Conservation (phyloP, 2,888 invertebrate species). For the Cyaniris semiargus region DNA sequence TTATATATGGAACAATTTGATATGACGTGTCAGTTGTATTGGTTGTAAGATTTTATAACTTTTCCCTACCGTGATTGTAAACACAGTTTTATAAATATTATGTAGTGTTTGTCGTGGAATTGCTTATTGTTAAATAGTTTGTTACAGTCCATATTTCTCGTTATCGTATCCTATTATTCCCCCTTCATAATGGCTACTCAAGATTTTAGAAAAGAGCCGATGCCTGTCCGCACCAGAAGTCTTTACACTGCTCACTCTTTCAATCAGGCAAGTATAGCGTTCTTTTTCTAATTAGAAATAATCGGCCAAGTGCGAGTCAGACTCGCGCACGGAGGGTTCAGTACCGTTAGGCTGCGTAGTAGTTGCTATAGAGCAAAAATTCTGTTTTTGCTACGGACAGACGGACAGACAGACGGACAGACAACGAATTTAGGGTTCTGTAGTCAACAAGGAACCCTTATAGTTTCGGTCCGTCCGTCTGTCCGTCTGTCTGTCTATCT, state of each 20-base stretch:
- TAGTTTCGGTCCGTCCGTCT: too few relatives aligned
- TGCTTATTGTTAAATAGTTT: constrained; percentile 8
- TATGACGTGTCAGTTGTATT: neutral
- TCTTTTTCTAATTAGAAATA: neutral
- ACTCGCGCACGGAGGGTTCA: too few relatives aligned
- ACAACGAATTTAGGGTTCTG: too few relatives aligned
- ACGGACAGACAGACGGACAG: too few relatives aligned
- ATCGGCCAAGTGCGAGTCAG: too few relatives aligned
- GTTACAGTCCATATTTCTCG: neutral
- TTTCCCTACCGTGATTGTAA: constrained; percentile 42
- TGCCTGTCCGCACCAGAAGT: constrained; percentile 83
- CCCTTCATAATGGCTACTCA: constrained; percentile 71
- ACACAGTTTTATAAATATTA: constrained; percentile 63
- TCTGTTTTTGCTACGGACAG: too few relatives aligned
- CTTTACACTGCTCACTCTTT: constrained; percentile 85
- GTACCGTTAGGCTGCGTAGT: too few relatives aligned
- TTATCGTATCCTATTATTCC: constrained; percentile 33
- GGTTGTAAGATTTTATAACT: neutral
- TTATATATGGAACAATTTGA: neutral
- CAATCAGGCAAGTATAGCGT: constrained; percentile 62
- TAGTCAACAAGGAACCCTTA: too few relatives aligned
- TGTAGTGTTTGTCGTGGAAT: constrained; percentile 61
- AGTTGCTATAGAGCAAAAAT: too few relatives aligned
- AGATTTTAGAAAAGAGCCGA: constrained; percentile 75
- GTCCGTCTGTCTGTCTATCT: too few relatives aligned